These are phyloP conservation scores for Drosophila lini DNA, from an alignment of 1,140 invertebrate species.

Conservation along the genomic window DNA sequence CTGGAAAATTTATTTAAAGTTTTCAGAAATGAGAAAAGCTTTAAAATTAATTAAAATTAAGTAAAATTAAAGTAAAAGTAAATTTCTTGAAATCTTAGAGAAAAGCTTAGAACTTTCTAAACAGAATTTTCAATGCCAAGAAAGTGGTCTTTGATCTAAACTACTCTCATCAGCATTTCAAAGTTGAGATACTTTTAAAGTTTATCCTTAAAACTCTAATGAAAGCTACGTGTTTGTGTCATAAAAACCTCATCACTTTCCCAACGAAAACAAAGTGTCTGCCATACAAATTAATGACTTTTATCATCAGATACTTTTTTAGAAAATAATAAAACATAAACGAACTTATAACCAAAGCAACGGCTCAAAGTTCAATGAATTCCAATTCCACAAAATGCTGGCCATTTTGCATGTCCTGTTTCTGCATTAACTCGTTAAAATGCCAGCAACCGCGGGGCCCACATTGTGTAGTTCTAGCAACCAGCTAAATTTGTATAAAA, in stretches of 20 bases:
- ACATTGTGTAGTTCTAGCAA: constrained; percentile 47
- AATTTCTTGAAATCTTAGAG: background rate
- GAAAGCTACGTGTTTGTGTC: background rate
- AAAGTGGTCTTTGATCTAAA: background rate
- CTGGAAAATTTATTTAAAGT: no score
- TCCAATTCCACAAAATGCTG: constrained; percentile 73
- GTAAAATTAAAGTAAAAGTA: no score
- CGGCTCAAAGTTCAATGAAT: constrained; percentile 75
- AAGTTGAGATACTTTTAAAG: background rate
- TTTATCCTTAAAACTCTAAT: background rate
- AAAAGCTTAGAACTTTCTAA: background rate
- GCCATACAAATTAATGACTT: background rate
- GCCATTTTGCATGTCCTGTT: constrained; percentile 70
- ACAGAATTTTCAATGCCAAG: no score
- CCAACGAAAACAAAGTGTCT: background rate
- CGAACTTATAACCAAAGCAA: constrained; percentile 25
- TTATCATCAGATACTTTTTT: constrained; percentile 17
- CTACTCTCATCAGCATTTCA: background rate
- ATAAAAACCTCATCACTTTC: background rate
- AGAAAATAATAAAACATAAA: background rate
- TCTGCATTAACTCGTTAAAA: constrained; percentile 81
- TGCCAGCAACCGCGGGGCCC: constrained; percentile 52
- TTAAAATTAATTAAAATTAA: no score
- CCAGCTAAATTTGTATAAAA: constrained; percentile 75
- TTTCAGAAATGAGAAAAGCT: no score